These are phyloP conservation scores for Cottoperca gobio DNA, from an alignment of 2,797 vertebrate species.

Conservation along the genomic window DNA sequence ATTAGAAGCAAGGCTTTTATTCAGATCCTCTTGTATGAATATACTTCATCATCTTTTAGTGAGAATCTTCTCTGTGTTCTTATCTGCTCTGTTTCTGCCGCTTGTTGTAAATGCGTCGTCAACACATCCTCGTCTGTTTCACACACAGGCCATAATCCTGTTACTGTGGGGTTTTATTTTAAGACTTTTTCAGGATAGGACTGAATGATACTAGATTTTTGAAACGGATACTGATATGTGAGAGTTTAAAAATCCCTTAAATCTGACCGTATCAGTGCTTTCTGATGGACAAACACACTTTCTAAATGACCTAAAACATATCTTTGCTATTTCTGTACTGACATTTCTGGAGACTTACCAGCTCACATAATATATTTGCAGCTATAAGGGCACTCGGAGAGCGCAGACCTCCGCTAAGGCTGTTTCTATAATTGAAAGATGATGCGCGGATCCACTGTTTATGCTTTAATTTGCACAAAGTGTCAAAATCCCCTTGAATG, in stretches of 20 bases:
- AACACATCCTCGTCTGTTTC: neutral
- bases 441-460: too few relatives aligned
- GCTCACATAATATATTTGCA: neutral
- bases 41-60: neutral
- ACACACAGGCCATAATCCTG: neutral
- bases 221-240: neutral
- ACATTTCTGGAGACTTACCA: neutral
- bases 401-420: too few relatives aligned
- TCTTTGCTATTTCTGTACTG: neutral
- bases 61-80: neutral
- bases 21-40: neutral
- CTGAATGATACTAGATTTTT: neutral
- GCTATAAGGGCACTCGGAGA: too few relatives aligned
- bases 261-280: neutral
- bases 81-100: constrained; percentile 6
- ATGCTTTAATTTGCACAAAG: neutral
- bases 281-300: neutral
- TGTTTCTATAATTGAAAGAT: too few relatives aligned
- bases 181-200: neutral
- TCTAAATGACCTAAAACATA: neutral
- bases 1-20: constrained; percentile 32
- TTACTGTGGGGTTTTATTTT: constrained; percentile 3
- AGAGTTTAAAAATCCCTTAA: neutral
- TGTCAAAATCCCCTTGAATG: neutral
- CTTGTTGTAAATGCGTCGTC: constrained; percentile 18